Base-by-base conservation (phyloP, 2,888 invertebrate species). In the Melanophora roralis region DNA sequence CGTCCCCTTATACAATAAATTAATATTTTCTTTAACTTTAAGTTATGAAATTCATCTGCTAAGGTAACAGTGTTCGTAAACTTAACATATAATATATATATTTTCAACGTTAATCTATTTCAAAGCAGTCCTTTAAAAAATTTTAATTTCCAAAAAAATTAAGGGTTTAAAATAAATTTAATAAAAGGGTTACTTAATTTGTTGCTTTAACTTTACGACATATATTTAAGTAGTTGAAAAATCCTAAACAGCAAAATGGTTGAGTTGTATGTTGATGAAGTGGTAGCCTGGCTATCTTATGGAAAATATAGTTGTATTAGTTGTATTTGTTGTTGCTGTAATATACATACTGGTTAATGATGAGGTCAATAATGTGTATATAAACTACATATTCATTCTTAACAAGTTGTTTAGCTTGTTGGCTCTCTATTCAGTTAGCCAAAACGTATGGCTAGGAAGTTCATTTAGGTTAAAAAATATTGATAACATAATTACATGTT, bases 301-400 rank as follows among this genome's bases (percentile, higher is more conserved):
- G 38, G 43, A 16, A 45, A 34, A 36, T 23, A n/a, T 21, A 45
- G 74, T 32, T 51, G 16, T 43, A n/a, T n/a, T n/a, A n/a, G n/a
- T n/a, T n/a, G n/a, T n/a, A n/a, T n/a, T n/a, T 43, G 34, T 43
- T 53, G 57, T n/a, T 57, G 16, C 27, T 64, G 40, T 16, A 38
- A 40, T 14, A 36, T 32, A 21, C 16, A n/a, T 74, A 27, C 12
- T 68, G 27, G 11, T 36, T 67, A 27, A 45, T 60, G 73, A 51
- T 71, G 57, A 59, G 76, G 76, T 77, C 76, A 71, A 77, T 65
- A 77, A 71, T 65, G 76, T 77, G 69, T 71, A 77, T n/a, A 71
- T 77, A 77, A 77, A 77, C 69, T 59, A 14, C 14, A 69, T n/a
- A 57, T 49, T 11, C 14, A 51, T 59, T 69, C 51, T 34, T 23